Evolutionary conservation across 2,113 vertebrate genomes (phyloP).

Genomic region (Marmota flaviventris): DNA sequence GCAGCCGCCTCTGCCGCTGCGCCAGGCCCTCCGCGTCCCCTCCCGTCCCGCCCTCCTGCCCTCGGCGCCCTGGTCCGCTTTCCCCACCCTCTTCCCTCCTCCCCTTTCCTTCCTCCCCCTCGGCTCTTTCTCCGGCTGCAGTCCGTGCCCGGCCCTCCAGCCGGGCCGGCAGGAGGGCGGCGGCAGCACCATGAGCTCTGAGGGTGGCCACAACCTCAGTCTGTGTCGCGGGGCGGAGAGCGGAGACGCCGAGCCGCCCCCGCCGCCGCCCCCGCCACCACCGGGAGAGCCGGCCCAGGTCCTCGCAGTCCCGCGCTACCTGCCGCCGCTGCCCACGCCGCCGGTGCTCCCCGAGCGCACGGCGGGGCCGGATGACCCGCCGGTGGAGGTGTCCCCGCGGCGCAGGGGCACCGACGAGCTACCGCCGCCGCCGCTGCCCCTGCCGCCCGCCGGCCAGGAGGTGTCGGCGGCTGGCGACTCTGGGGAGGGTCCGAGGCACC

Average conservation of each 20-base stretch:
- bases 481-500: conserved; percentile 62
- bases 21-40: conserved; percentile 30
- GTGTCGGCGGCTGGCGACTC: conserved; percentile 60
- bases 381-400: conserved; percentile 32
- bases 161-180: conserved; percentile 38
- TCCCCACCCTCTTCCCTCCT: fast-evolving
- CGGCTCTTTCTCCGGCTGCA: not conserved
- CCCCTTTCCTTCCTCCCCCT: not conserved
- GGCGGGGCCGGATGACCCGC: not conserved
- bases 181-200: conserved; percentile 64
- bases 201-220: not conserved
- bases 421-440: conserved; percentile 13
- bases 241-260: conserved; percentile 35
- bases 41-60: not conserved
- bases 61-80: not conserved
- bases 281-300: not conserved
- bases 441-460: conserved; percentile 25
- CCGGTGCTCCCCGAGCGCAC: conserved; percentile 19
- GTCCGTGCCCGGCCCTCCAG: conserved; percentile 10
- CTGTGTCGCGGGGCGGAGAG: conserved; percentile 30
- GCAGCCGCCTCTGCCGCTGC: conserved; percentile 29
- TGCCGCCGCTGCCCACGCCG: conserved; percentile 40
- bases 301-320: conserved; percentile 38
- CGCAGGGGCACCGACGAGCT: conserved; percentile 44
- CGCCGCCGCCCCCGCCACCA: not conserved